phyloP scores from a whole-genome alignment of 2,888 invertebrate genomes.

The Drosophila demipolita region DNA sequence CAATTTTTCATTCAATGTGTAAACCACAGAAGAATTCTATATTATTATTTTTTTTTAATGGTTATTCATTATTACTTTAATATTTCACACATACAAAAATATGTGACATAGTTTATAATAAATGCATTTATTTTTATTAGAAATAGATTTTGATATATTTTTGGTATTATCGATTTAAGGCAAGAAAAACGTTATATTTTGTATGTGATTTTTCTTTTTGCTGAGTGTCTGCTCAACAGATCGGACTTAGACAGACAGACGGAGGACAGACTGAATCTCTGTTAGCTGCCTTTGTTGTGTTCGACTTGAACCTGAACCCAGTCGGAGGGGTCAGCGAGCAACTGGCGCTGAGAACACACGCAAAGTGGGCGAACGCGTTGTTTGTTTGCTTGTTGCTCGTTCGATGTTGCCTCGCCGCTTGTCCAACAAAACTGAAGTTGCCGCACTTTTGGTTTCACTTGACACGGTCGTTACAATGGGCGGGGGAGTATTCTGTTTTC shows the following conservation, averaged over 20 bases:
- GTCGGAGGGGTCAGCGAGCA: slow-evolving; percentile 58
- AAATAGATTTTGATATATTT: too few relatives aligned
- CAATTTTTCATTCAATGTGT: too few relatives aligned
- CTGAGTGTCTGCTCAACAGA: not conserved
- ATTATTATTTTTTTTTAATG: too few relatives aligned
- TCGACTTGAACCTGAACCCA: slow-evolving; percentile 49
- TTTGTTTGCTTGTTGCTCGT: slow-evolving; percentile 44
- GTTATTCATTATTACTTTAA: too few relatives aligned
- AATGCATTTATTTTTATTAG: too few relatives aligned
- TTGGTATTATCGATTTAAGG: too few relatives aligned
- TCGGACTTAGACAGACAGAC: not conserved
- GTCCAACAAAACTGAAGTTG: slow-evolving; percentile 31
- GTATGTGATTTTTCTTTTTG: not conserved
- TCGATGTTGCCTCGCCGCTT: slow-evolving; percentile 28
- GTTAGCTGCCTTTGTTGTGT: slow-evolving; percentile 25
- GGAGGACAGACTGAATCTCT: slow-evolving; percentile 41
- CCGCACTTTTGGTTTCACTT: slow-evolving; percentile 77
- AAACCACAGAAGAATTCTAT: too few relatives aligned
- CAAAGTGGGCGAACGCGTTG: slow-evolving; percentile 71
- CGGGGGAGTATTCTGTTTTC: not conserved
- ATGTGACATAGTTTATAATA: too few relatives aligned
- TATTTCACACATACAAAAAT: too few relatives aligned
- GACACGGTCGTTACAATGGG: slow-evolving; percentile 38
- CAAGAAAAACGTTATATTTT: too few relatives aligned
- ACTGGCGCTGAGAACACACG: slow-evolving; percentile 75